These are phyloP conservation scores for Pasiphila rectangulata DNA, from an alignment of 2,888 invertebrate species.

Conservation along the genomic window DNA sequence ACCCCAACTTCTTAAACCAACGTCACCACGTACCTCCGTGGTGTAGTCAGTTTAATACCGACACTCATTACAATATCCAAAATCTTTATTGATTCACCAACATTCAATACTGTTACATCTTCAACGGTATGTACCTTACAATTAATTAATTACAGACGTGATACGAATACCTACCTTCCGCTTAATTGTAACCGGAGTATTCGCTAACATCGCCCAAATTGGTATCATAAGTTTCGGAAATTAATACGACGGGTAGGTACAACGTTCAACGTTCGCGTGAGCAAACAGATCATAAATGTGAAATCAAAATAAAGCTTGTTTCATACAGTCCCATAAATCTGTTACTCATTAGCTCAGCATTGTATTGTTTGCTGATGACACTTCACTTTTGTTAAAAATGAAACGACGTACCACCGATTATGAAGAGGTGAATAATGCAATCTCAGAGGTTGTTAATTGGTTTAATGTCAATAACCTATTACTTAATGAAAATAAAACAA, in stretches of 20 bases:
- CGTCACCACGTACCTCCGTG: no score
- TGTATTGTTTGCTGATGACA: no score
- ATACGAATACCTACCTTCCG: slow-evolving; percentile 19
- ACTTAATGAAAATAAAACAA: no score
- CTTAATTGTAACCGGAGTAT: slow-evolving; percentile 20
- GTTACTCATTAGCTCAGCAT: no score
- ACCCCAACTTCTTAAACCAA: no score
- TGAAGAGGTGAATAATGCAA: no score
- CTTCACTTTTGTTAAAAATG: no score
- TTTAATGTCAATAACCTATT: no score
- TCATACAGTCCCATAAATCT: slow-evolving; percentile 2
- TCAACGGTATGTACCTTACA: slow-evolving; percentile 14
- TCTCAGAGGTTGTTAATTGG: no score
- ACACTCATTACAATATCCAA: neutral
- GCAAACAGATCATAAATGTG: slow-evolving; percentile 21
- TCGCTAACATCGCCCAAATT: slow-evolving; percentile 22
- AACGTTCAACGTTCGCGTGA: slow-evolving; percentile 18
- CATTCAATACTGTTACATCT: neutral
- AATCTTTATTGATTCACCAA: slow-evolving; percentile 1
- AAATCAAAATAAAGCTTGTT: slow-evolving; percentile 19
- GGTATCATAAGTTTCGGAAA: slow-evolving; percentile 26
- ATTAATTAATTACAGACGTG: slow-evolving; percentile 24
- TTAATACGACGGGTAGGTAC: slow-evolving; percentile 20
- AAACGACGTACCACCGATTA: no score
- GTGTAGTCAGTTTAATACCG: no score